Percentiles rank a stretch among this genome's conserved stretches.
These are phyloP conservation scores for Dolichotis patagonum DNA, from an alignment of 2,113 vertebrate species.

Conservation along the genomic window DNA sequence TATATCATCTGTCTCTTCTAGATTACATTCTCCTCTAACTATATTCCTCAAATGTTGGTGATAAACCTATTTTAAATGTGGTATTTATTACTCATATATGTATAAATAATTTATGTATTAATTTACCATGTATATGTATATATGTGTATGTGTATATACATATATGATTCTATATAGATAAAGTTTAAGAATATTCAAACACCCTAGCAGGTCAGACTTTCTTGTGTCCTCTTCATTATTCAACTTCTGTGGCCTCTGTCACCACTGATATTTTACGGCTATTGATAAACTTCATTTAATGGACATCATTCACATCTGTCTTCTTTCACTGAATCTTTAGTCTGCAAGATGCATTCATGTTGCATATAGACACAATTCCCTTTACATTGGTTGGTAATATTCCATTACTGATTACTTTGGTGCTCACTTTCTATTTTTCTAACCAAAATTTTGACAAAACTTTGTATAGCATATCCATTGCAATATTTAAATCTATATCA, in stretches of 20 bases:
- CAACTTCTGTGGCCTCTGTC: neutral
- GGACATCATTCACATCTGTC: neutral
- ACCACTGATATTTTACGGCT: neutral
- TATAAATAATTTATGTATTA: neutral
- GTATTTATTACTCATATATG: neutral
- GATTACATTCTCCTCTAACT: neutral
- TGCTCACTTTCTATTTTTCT: neutral
- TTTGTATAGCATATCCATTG: neutral
- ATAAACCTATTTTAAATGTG: neutral
- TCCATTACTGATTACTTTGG: neutral
- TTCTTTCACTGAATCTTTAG: neutral
- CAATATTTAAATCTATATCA: neutral
- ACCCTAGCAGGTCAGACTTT: neutral
- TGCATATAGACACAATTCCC: neutral
- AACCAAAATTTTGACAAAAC: neutral
- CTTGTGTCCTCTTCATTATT: neutral
- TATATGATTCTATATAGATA: too few species aligned
- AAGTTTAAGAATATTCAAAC: neutral
- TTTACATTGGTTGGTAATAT: neutral
- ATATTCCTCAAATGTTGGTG: neutral
- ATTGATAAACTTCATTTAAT: neutral
- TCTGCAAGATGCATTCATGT: neutral
- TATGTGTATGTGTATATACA: too few species aligned
- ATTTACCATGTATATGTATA: neutral
- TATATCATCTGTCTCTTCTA: neutral